Conservation (phyloP, 2,888 invertebrate species). For the Meteorus colon region DNA sequence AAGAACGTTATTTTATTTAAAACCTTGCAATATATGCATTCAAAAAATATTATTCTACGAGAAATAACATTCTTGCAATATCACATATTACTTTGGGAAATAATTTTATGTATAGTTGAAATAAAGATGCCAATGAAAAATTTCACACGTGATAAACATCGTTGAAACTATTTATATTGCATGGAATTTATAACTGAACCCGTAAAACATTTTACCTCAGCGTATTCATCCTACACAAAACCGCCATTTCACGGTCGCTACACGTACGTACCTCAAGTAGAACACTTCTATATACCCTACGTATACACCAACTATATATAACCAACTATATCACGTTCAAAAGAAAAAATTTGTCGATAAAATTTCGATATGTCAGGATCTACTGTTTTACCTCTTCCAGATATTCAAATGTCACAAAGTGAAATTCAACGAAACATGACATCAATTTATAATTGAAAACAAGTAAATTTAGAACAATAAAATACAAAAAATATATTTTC, state of each 20-base stretch:
- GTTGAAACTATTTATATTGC: constrained; percentile 8
- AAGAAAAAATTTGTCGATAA: background rate
- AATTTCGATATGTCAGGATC: too few relatives aligned
- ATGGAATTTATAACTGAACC: constrained; percentile 15
- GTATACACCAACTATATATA: background rate
- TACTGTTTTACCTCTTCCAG: background rate
- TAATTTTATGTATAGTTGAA: background rate
- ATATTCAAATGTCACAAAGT: background rate
- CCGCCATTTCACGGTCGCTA: constrained; percentile 3
- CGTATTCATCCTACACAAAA: background rate
- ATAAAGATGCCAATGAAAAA: background rate
- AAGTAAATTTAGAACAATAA: background rate
- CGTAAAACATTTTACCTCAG: background rate
- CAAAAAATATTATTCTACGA: background rate
- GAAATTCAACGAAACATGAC: background rate
- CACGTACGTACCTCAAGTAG: constrained; percentile 14
- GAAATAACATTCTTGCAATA: background rate
- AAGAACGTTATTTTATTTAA: too few relatives aligned
- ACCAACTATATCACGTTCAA: background rate
- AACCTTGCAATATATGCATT: background rate
- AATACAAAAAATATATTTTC: background rate
- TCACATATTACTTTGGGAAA: background rate
- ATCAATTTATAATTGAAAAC: background rate
- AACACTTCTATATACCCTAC: background rate
- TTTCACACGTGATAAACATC: background rate